These are phyloP conservation scores for Irena cyanogastra DNA, from an alignment of 2,113 vertebrate genomes.

Conservation along the genomic window DNA sequence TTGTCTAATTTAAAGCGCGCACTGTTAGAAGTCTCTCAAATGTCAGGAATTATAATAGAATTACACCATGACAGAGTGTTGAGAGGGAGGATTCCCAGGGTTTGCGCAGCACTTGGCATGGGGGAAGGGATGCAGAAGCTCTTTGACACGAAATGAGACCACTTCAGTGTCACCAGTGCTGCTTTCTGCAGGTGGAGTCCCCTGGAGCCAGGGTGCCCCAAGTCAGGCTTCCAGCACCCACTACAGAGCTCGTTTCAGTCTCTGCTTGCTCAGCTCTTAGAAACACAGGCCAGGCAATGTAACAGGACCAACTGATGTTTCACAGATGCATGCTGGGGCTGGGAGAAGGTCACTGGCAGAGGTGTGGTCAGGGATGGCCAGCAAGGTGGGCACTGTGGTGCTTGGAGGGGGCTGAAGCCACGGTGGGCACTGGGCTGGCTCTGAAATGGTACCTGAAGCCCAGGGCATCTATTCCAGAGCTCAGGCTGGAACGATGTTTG, in stretches of 20 bases:
- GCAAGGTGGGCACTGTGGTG: not conserved
- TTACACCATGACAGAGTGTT: not conserved
- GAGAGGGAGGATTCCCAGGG: not conserved
- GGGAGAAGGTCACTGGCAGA: not conserved
- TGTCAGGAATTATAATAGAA: not conserved
- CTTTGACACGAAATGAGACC: not conserved
- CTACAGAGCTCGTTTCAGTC: not conserved
- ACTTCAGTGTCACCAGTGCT: not conserved
- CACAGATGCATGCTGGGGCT: not conserved
- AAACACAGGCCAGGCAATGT: not conserved
- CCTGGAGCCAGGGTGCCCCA: not conserved
- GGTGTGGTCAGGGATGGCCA: not conserved
- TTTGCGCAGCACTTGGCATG: not conserved
- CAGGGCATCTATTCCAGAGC: not conserved
- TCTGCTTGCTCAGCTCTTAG: not conserved
- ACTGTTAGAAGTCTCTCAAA: not conserved
- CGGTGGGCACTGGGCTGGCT: accelerated
- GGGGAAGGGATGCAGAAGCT: not conserved
- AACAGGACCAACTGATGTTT: not conserved
- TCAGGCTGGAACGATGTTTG: accelerated
- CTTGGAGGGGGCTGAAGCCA: not conserved
- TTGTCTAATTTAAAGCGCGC: not conserved
- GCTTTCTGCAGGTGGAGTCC: not conserved
- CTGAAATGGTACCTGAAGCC: not conserved
- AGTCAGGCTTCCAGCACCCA: not conserved